Evolutionary conservation across 2,888 invertebrate species (phyloP).

Genomic region (Troides aeacus): DNA sequence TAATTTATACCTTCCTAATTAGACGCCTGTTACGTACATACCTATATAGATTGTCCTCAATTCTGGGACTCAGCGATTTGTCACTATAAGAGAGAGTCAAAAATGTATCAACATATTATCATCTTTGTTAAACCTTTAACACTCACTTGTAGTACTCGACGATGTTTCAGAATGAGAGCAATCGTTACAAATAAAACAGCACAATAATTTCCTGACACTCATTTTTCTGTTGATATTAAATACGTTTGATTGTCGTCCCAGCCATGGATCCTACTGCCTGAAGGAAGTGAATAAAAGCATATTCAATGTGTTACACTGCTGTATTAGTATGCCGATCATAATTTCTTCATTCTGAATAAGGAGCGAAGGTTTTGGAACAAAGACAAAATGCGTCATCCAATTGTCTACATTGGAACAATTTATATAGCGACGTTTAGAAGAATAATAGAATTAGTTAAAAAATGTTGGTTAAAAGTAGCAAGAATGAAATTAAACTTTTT

Average conservation of each 20-base stretch:
- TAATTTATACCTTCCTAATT: no score
- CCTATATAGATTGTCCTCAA: no score
- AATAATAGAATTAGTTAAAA: not conserved
- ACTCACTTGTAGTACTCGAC: conserved; percentile 21
- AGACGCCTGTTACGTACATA: no score
- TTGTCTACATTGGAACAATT: not conserved
- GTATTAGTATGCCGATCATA: conserved; percentile 23
- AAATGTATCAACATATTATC: no score
- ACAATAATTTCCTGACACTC: conserved; percentile 22
- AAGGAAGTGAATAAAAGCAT: conserved; percentile 6
- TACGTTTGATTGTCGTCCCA: conserved; percentile 4
- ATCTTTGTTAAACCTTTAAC: not conserved
- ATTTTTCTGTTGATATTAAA: conserved; percentile 6
- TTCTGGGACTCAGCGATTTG: no score
- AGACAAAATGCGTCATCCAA: conserved; percentile 26
- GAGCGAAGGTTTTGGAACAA: conserved; percentile 26
- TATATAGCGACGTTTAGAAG: not conserved
- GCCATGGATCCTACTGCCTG: conserved; percentile 12
- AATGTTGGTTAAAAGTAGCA: not conserved
- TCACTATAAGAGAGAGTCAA: no score
- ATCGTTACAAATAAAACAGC: conserved; percentile 24
- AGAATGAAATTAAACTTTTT: not conserved
- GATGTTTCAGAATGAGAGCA: conserved; percentile 17
- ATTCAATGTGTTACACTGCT: conserved; percentile 3
- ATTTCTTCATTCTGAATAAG: conserved; percentile 21